Percentiles rank a stretch among this genome's conserved stretches.
These are phyloP conservation scores for Anguilla japonica DNA, from an alignment of 2,113 vertebrate species.

Conservation along the genomic window DNA sequence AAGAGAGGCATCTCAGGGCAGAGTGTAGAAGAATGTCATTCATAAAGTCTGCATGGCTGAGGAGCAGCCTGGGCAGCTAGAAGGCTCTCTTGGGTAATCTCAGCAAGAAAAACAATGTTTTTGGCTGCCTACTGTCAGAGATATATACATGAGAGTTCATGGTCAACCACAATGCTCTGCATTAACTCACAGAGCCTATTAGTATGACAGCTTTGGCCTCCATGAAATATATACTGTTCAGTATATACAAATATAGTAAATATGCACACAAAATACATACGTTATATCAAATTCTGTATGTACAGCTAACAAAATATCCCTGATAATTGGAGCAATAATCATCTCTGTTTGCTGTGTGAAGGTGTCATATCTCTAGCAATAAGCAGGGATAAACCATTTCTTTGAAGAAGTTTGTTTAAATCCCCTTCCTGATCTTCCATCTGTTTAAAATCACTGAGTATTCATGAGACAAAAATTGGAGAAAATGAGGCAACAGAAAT, in stretches of 20 bases:
- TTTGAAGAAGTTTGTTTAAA: background rate
- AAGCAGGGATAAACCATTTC: background rate
- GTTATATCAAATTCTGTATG: background rate
- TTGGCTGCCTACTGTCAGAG: conserved; percentile 39
- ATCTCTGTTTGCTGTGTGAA: background rate
- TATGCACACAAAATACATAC: background rate
- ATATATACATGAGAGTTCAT: conserved; percentile 46
- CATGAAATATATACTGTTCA: background rate
- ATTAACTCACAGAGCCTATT: conserved; percentile 41
- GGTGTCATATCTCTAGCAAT: background rate
- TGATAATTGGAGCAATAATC: background rate
- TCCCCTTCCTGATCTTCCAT: background rate
- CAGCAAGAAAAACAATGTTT: background rate
- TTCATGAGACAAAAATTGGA: background rate
- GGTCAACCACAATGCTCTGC: conserved; percentile 53
- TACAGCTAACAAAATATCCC: background rate
- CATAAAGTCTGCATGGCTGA: conserved; percentile 28
- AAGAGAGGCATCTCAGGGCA: conserved; percentile 16
- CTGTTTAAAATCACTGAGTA: no score
- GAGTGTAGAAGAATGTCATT: conserved; percentile 43
- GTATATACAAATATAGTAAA: background rate
- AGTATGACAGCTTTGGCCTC: conserved; percentile 52
- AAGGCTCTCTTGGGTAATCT: conserved; percentile 16
- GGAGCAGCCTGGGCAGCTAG: conserved; percentile 19
- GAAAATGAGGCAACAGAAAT: background rate